Evolutionary conservation across 2,797 vertebrate genomes (phyloP).

Genomic region (Eremophila alpestris): DNA sequence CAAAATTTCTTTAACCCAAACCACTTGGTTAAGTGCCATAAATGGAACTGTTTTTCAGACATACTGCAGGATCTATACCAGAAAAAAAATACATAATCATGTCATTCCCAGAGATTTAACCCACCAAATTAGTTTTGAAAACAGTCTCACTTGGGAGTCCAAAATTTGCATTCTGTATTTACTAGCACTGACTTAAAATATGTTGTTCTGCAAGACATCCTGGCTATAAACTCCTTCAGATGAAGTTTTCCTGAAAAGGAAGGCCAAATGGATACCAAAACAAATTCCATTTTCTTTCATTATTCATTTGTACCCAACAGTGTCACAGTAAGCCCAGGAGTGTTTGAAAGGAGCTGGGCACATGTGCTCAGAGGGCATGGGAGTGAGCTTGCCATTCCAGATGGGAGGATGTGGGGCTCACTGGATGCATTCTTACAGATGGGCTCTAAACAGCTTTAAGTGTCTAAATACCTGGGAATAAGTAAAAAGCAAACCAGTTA

Average conservation of each 20-base stretch:
- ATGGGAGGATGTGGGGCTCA: background rate
- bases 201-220: background rate
- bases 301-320: background rate
- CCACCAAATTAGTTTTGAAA: background rate
- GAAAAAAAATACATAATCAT: background rate
- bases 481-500: background rate
- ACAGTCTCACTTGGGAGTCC: background rate
- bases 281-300: background rate
- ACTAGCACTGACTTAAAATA: background rate
- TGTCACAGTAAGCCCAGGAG: accelerated
- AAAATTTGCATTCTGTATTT: background rate
- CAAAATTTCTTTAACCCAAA: background rate
- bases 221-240: background rate
- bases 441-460: background rate
- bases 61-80: background rate
- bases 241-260: background rate
- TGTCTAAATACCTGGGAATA: background rate
- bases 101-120: background rate
- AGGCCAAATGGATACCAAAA: background rate
- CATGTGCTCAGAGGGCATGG: too few relatives aligned
- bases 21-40: background rate
- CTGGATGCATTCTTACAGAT: background rate
- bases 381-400: background rate
- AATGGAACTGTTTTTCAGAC: background rate
- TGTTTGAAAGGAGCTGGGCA: background rate